Percentiles rank a stretch among this genome's conserved stretches.
phyloP scores from a whole-genome alignment of 2,888 invertebrate species.

The Scaeva pyrastri region DNA sequence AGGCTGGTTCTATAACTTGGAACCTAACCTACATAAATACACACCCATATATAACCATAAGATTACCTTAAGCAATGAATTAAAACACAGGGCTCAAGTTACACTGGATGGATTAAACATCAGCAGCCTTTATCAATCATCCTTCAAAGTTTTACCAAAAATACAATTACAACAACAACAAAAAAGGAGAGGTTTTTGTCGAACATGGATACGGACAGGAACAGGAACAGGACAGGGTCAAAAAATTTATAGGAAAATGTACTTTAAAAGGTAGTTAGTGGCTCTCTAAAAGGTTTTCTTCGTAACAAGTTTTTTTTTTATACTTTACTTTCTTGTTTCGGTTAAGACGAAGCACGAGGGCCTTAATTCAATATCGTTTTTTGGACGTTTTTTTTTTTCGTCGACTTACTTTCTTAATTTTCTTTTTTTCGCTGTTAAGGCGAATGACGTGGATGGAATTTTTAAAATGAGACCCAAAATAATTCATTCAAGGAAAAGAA shows the following conservation, averaged over 20 bases:
- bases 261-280: slow-evolving; percentile 23
- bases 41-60: not conserved
- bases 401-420: slow-evolving; percentile 10
- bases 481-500: slow-evolving; percentile 51
- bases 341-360: slow-evolving; percentile 9
- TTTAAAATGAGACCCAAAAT: slow-evolving; percentile 41
- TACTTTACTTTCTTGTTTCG: no score
- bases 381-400: no score
- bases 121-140: slow-evolving; percentile 67
- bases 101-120: slow-evolving; percentile 51
- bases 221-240: slow-evolving; percentile 29
- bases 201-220: slow-evolving; percentile 23
- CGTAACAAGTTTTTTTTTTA: not conserved
- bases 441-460: slow-evolving; percentile 25
- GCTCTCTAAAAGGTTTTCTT: slow-evolving; percentile 13
- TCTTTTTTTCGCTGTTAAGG: not conserved
- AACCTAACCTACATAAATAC: not conserved
- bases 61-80: slow-evolving; percentile 24
- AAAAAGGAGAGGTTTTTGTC: no score
- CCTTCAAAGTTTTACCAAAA: slow-evolving; percentile 40
- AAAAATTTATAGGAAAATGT: not conserved
- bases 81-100: slow-evolving; percentile 5
- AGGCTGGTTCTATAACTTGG: no score
- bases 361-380: slow-evolving; percentile 55
- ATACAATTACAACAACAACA: no score